These are phyloP conservation scores for Phycodurus eques DNA, from an alignment of 2,113 vertebrate genomes.

Conservation along the genomic window DNA sequence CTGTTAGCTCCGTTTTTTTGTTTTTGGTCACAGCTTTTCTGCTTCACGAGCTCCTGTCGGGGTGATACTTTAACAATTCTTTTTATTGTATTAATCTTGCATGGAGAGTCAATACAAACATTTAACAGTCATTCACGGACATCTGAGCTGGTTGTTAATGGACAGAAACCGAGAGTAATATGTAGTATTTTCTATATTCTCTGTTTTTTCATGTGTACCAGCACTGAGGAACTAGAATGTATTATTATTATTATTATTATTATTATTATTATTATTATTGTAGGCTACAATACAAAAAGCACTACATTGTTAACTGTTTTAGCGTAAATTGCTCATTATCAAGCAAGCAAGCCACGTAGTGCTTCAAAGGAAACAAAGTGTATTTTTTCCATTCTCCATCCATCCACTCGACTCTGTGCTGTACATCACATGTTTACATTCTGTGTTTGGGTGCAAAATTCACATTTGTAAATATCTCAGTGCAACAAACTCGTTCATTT, in stretches of 20 bases:
- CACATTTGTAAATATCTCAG: conserved; percentile 70
- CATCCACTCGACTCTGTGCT: conserved; percentile 70
- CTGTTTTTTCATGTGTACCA: conserved; percentile 76
- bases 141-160: conserved; percentile 69
- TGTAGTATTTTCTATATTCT: conserved; percentile 75
- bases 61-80: conserved; percentile 63
- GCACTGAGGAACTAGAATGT: conserved; percentile 81
- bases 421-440: conserved; percentile 74
- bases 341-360: conserved; percentile 74
- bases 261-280: conserved; percentile 67
- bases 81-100: conserved; percentile 74
- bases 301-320: conserved; percentile 79
- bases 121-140: conserved; percentile 73
- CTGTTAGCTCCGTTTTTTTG: conserved; percentile 56
- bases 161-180: conserved; percentile 63
- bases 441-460: conserved; percentile 57
- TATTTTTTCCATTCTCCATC: conserved; percentile 56
- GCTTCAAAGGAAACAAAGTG: conserved; percentile 64
- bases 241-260: conserved; percentile 57
- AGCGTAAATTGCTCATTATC: conserved; percentile 70
- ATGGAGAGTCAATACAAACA: conserved; percentile 73
- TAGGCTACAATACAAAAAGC: conserved; percentile 78
- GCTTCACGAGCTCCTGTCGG: conserved; percentile 69
- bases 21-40: conserved; percentile 35
- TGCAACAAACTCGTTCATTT: conserved; percentile 38